A percentile compares a stretch with the other conserved stretches of the same genome.
Conservation (phyloP, 2,113 vertebrate species). For the Alexandromys fortis region DNA sequence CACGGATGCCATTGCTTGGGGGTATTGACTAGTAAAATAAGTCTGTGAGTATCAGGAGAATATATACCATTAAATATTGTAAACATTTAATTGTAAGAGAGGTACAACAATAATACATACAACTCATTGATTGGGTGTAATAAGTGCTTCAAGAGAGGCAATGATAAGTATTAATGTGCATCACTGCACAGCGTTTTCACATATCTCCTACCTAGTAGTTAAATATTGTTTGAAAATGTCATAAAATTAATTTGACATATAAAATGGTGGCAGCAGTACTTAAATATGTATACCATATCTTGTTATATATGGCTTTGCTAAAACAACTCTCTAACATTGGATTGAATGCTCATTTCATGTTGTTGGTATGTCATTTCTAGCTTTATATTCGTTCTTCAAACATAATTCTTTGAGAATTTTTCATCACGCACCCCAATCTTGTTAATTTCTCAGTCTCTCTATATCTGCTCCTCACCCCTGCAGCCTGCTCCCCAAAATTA, state of each 20-base stretch:
- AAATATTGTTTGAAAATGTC: constrained; percentile 7
- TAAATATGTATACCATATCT: not conserved
- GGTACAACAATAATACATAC: not conserved
- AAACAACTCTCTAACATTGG: not conserved
- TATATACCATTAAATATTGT: not conserved
- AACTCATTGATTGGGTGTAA: not conserved
- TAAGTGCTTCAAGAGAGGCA: not conserved
- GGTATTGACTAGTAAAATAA: not conserved
- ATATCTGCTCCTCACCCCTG: not conserved
- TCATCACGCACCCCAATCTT: not conserved
- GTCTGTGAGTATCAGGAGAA: not conserved
- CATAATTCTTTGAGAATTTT: not conserved
- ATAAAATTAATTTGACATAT: constrained; percentile 10
- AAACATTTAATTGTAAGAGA: not conserved
- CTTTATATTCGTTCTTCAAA: not conserved
- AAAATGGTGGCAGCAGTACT: not conserved
- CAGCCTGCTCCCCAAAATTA: not conserved
- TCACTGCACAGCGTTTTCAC: not conserved
- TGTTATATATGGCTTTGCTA: not conserved
- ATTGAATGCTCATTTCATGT: constrained; percentile 14
- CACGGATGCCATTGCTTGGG: not conserved
- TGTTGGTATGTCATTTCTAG: not conserved
- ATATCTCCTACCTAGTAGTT: not conserved
- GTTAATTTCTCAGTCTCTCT: not conserved
- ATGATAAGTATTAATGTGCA: not conserved